Evolutionary conservation across 2,113 vertebrate species (phyloP), one percentile per base, ranked within the genome.

Genomic region (Trematomus loennbergii): DNA sequence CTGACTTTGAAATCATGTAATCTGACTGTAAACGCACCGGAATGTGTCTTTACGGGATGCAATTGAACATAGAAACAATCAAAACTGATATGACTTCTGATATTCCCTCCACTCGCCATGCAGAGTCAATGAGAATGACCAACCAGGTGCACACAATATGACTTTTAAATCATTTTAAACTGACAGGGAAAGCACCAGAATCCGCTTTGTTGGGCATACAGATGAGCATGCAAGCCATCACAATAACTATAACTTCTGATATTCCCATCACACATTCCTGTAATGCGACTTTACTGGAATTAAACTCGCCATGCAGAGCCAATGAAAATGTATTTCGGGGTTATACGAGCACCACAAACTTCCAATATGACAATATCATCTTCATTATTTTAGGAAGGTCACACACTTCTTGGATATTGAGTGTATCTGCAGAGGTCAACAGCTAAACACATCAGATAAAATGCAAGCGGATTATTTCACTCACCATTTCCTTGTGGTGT

Each of bases 401-500:
- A 58, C 17, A 5, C 22, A 9, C 22, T 45, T 7, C 9, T 18
- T 2, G 9, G 12, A 1, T 73, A 4, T 3, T 63, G 60, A 58
- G 20, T 12, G 33, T 16, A 5, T 29, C 9, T 2, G 1, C 48
- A 86, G 20, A 78, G 73, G 66, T 86, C 70, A 78, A 6, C 1
- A 16, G 1, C 18, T 59, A 25, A 12, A 29, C 25, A n/a, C 9
- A 5, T 17, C 54, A 12, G 75, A 48, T 25, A 16, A 81, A 45
- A n/a, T n/a, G 76, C 1, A 4, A 49, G 43, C 11, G 12, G 66
- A 13, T 9, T 0, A 7, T 40, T 40, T 8, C 36, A 91, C 90
- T 91, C 85, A 91, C 90, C 90, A 88, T 90, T 69, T 87, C 86
- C 82, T 29, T 25, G 78, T 58, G 77, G 68, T 84, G 68, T 43